Conservation (phyloP, 2,113 vertebrate genomes). For the Melanotaenia duboulayi region DNA sequence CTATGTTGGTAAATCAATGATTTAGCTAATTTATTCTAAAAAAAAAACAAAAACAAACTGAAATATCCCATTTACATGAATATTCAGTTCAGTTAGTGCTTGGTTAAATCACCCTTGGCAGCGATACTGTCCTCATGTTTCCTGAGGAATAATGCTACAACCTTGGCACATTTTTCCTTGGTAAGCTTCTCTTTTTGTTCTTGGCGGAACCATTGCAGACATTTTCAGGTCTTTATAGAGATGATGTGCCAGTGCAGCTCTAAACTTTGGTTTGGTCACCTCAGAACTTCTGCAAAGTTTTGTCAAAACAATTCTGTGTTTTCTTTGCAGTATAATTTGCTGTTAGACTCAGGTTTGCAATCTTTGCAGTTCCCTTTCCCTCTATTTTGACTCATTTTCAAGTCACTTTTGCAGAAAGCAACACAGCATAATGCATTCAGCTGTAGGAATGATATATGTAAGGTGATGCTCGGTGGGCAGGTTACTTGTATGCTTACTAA, state of each 20-base stretch:
- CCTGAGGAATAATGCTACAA: not conserved
- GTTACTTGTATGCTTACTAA: too few relatives aligned
- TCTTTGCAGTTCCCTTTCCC: too few relatives aligned
- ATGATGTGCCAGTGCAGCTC: too few relatives aligned
- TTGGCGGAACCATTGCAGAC: too few relatives aligned
- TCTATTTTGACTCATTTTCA: too few relatives aligned
- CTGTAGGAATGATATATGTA: too few relatives aligned
- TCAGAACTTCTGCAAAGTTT: not conserved
- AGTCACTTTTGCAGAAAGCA: too few relatives aligned
- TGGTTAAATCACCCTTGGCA: too few relatives aligned
- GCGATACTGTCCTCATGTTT: not conserved
- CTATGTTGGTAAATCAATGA: not conserved
- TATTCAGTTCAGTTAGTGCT: not conserved
- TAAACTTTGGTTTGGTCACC: too few relatives aligned
- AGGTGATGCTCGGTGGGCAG: not conserved
- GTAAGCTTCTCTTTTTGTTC: not conserved
- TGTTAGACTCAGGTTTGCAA: too few relatives aligned
- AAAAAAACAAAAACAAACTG: not conserved
- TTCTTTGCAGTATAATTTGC: not conserved
- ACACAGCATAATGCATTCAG: too few relatives aligned
- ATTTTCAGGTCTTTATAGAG: too few relatives aligned
- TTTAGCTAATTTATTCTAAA: not conserved
- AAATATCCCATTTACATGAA: not conserved
- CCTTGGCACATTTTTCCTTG: not conserved
- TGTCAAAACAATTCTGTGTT: not conserved